These are phyloP conservation scores for Heloderma charlesbogerti DNA, from an alignment of 2,113 vertebrate genomes.

Conservation along the genomic window DNA sequence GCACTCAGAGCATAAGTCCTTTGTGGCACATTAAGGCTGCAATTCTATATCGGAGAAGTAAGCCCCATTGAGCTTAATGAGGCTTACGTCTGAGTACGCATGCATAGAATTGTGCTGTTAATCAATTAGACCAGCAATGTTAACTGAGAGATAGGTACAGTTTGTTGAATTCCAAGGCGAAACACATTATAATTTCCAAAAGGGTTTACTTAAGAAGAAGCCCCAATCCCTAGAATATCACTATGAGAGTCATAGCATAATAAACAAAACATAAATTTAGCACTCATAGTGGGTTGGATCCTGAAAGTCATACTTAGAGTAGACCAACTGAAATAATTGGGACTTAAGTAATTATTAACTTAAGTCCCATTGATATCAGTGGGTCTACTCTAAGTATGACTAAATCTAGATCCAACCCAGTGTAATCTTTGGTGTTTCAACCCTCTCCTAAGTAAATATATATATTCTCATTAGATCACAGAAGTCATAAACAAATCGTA, in stretches of 20 bases:
- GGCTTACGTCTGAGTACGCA: not conserved
- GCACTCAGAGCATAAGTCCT: not conserved
- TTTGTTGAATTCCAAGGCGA: not conserved
- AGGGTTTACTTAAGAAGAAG: not conserved
- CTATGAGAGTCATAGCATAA: not conserved
- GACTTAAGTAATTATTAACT: not conserved
- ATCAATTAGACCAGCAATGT: not conserved
- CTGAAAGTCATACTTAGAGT: not conserved
- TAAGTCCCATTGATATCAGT: not conserved
- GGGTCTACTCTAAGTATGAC: not conserved
- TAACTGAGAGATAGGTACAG: not conserved
- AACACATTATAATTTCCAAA: not conserved
- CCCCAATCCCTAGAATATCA: not conserved
- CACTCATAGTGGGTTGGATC: not conserved
- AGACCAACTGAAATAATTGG: not conserved
- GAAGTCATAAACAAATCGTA: not conserved
- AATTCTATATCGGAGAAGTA: not conserved
- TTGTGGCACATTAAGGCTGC: not conserved
- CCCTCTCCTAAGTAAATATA: not conserved
- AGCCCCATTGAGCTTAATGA: too few relatives aligned
- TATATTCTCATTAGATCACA: not conserved
- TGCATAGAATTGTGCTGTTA: not conserved
- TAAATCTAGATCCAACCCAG: not conserved
- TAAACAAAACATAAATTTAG: not conserved
- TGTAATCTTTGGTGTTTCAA: not conserved